These are phyloP conservation scores for Epistrophe eligans DNA, from an alignment of 2,888 invertebrate species.

Conservation along the genomic window DNA sequence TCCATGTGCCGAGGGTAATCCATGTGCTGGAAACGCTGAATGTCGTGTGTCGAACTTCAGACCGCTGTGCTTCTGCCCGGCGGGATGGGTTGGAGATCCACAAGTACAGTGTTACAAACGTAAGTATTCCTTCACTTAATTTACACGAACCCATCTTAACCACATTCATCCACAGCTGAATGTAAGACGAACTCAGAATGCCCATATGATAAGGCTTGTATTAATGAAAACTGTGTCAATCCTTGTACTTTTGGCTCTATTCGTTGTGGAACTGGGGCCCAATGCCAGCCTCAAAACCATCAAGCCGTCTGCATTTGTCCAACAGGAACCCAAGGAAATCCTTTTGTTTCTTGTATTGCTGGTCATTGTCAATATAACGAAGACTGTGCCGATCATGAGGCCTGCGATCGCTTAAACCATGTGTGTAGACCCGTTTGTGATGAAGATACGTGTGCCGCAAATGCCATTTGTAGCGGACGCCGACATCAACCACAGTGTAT, in stretches of 20 bases:
- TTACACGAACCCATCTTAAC: neutral
- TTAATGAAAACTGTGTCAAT: slow-evolving; percentile 91
- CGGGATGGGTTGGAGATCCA: slow-evolving; percentile 95
- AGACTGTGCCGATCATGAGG: slow-evolving; percentile 93
- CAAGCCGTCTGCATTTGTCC: slow-evolving; percentile 93
- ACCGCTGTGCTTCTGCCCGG: slow-evolving; percentile 92
- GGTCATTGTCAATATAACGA: slow-evolving; percentile 94
- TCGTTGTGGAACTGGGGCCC: slow-evolving; percentile 91
- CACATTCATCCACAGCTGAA: slow-evolving; percentile 86
- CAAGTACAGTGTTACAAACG: slow-evolving; percentile 93
- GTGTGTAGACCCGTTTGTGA: slow-evolving; percentile 93
- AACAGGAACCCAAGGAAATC: slow-evolving; percentile 93
- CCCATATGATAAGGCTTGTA: slow-evolving; percentile 92
- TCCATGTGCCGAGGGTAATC: slow-evolving; percentile 90
- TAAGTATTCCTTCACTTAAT: slow-evolving; percentile 84
- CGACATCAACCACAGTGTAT: slow-evolving; percentile 91
- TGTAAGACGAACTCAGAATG: slow-evolving; percentile 92
- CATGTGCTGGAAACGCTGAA: slow-evolving; percentile 92
- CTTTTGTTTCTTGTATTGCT: slow-evolving; percentile 91
- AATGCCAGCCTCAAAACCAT: slow-evolving; percentile 90
- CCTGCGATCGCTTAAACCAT: slow-evolving; percentile 92
- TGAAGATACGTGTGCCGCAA: slow-evolving; percentile 91
- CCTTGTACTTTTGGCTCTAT: slow-evolving; percentile 88
- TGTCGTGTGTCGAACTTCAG: slow-evolving; percentile 91
- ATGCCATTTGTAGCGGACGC: slow-evolving; percentile 90